Evolutionary conservation across 1,140 invertebrate genomes (phyloP).

Genomic region (Trichonephila clavata): DNA sequence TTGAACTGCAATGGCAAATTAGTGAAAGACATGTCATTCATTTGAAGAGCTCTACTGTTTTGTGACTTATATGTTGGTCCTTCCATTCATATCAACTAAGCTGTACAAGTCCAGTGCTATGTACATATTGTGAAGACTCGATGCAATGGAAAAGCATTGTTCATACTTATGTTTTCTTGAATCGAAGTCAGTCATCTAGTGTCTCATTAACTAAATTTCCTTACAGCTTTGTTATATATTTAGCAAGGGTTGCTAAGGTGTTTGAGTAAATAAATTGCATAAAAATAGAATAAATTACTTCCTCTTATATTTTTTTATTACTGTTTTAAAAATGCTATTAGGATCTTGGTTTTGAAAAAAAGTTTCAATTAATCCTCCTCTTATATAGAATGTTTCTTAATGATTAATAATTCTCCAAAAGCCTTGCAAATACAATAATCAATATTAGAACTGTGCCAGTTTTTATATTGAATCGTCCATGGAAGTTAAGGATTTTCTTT

Average conservation of each 20-base stretch:
- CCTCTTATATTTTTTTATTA: not conserved
- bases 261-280: not conserved
- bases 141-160: conserved; percentile 70
- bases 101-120: conserved; percentile 74
- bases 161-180: conserved; percentile 70
- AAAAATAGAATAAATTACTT: not conserved
- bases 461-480: too few relatives aligned
- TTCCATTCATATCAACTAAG: conserved; percentile 76
- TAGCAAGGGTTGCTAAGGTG: conserved; percentile 53
- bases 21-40: conserved; percentile 40
- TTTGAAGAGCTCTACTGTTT: conserved; percentile 50
- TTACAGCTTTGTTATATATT: conserved; percentile 27
- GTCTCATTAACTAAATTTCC: conserved; percentile 32
- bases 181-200: conserved; percentile 69
- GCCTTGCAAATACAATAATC: too few relatives aligned
- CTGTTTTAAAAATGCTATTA: not conserved
- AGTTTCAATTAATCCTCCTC: too few relatives aligned
- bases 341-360: not conserved
- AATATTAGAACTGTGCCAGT: too few relatives aligned
- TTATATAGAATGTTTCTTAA: too few relatives aligned
- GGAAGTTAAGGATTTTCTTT: too few relatives aligned
- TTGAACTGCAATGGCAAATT: conserved; percentile 20
- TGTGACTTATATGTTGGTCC: conserved; percentile 74
- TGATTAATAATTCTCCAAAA: too few relatives aligned
- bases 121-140: conserved; percentile 74